Evolutionary conservation across 1,140 invertebrate species (phyloP), one percentile per base, ranked within the genome.

Genomic region (Sarcophaga peregrina): DNA sequence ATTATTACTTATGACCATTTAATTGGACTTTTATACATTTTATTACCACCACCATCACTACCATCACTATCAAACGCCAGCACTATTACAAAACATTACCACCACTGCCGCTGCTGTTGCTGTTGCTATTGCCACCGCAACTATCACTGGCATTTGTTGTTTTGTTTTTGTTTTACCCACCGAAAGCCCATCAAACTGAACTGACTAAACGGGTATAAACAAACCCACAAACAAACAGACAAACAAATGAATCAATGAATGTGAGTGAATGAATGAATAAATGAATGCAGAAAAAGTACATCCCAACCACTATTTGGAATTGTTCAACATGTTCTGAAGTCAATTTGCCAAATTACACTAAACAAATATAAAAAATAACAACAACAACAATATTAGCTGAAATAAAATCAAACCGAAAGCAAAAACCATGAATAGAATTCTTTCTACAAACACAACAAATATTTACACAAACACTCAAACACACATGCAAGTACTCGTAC

Each of bases 1-100:
- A 89, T 89, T 89, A 89, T 89, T 89, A 89, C 88, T 89, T 89
- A 89, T 89, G 88, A 86, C 88, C 88, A 89, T 89, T 89, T 89
- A 89, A 89, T 89, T 89, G 88, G 88, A 89, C 87, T 89, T 89
- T 88, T 87, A 89, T 87, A 87, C 88, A 89, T 89, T 89, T 89
- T 85, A 78, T 78, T 48, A 78, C 48, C 48, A 78, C 75, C 8
- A 78, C 20, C 25, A 50, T 8, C 62, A 78, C 73, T 7, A 15
- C 5, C 25, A 74, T 3, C 37, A 74, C 13, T 2, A 68, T 5
- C 48, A 78, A 78, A 8, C 5, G 17, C 73, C 48, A 52, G 47
- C 75, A 78, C 6, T 47, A 37, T 8, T 8, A 72, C 45, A 75
- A 74, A 8, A 25, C 25, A 25, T 37, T 45, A 8, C 25, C 17